These are phyloP conservation scores for Pristionchus maxplancki DNA, from an alignment of 2,888 invertebrate species.

Conservation along the genomic window DNA sequence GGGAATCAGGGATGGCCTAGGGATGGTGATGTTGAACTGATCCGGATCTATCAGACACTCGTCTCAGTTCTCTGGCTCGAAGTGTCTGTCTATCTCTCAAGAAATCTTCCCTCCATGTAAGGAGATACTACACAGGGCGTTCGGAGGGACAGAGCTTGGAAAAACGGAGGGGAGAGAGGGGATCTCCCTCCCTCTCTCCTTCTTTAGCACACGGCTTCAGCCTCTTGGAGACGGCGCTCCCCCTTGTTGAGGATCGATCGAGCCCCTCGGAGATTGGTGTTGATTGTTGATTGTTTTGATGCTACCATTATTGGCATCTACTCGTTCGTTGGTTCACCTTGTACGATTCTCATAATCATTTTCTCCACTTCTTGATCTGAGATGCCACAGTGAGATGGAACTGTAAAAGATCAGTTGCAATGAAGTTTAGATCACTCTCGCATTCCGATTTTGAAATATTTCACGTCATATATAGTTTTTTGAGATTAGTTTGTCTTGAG, in stretches of 20 bases:
- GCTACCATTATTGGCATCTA: too few species aligned
- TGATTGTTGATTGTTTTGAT: not conserved
- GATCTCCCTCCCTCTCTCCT: not conserved
- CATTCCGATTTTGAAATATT: too few species aligned
- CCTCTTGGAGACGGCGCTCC: not conserved
- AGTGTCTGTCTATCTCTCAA: not conserved
- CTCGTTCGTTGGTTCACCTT: too few species aligned
- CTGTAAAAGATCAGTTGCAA: too few species aligned
- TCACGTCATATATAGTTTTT: too few species aligned
- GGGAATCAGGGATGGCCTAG: not conserved
- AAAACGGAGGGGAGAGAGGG: not conserved
- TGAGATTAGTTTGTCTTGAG: too few species aligned
- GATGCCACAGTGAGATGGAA: too few species aligned
- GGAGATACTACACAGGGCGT: slow-evolving; percentile 45
- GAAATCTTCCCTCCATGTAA: slow-evolving; percentile 39
- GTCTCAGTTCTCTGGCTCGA: not conserved
- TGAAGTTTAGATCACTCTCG: too few species aligned
- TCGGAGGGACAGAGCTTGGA: slow-evolving; percentile 12
- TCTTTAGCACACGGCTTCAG: slow-evolving; percentile 9
- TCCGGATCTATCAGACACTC: not conserved
- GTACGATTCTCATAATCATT: too few species aligned
- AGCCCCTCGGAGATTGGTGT: not conserved
- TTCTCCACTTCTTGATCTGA: too few species aligned
- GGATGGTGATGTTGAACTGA: not conserved
- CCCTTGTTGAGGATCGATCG: not conserved